Conservation (phyloP, 2,888 invertebrate genomes). For the Dynastes tityus region DNA sequence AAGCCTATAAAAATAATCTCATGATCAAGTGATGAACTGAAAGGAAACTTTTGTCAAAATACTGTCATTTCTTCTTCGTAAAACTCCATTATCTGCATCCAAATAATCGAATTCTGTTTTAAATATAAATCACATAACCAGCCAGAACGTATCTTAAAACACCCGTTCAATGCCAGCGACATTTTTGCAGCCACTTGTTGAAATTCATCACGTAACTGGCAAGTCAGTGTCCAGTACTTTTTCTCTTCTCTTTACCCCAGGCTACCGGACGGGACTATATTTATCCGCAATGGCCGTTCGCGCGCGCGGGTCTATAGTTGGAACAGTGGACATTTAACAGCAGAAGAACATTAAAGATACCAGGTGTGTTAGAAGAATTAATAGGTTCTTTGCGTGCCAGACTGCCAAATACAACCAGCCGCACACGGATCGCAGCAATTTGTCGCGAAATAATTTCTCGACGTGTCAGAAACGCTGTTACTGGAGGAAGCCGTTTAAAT, state of each 20-base stretch:
- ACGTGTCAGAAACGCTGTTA: constrained; percentile 37
- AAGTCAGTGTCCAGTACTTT: background rate
- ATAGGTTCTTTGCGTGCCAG: constrained; percentile 39
- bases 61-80: too few species aligned
- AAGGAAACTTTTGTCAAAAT: too few species aligned
- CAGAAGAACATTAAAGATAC: constrained; percentile 30
- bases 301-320: constrained; percentile 24
- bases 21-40: too few species aligned
- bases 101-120: background rate
- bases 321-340: constrained; percentile 28
- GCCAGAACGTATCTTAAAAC: background rate
- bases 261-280: background rate
- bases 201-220: constrained; percentile 2
- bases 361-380: constrained; percentile 38
- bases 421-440: constrained; percentile 22
- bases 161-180: background rate
- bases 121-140: background rate
- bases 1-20: too few species aligned
- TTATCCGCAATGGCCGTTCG: background rate
- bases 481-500: constrained; percentile 25
- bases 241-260: background rate
- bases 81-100: background rate
- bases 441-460: constrained; percentile 24
- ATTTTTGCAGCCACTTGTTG: constrained; percentile 38
- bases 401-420: constrained; percentile 36